Evolutionary conservation across 2,113 vertebrate species (phyloP).

Genomic region (Muntiacus muntjak): DNA sequence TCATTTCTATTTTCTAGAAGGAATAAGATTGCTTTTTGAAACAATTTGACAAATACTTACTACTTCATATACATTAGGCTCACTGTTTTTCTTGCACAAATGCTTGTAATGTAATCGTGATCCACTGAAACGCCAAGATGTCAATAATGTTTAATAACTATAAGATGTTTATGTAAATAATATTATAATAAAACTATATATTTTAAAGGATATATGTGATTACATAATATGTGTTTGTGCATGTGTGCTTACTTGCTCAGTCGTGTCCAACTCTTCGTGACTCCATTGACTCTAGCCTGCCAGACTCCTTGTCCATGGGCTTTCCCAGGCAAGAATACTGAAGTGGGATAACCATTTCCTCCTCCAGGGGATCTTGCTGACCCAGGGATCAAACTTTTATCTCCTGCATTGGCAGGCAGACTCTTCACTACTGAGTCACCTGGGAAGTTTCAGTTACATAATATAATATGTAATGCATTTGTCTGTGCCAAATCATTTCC

Average conservation of each 20-base stretch:
- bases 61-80: neutral
- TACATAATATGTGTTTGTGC: neutral
- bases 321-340: neutral
- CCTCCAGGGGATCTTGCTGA: neutral
- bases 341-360: neutral
- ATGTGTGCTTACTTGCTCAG: neutral
- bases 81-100: neutral
- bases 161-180: neutral
- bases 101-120: neutral
- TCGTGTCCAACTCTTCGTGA: neutral
- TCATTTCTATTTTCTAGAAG: neutral
- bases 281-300: neutral
- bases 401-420: neutral
- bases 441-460: neutral
- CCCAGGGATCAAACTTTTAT: neutral
- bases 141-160: neutral
- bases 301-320: neutral
- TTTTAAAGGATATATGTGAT: neutral
- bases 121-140: fast-evolving
- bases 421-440: neutral
- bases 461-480: neutral
- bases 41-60: neutral
- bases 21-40: neutral
- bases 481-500: neutral
- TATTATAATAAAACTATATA: neutral